These are phyloP conservation scores for Bombus huntii DNA, from an alignment of 1,140 invertebrate species.

Conservation along the genomic window DNA sequence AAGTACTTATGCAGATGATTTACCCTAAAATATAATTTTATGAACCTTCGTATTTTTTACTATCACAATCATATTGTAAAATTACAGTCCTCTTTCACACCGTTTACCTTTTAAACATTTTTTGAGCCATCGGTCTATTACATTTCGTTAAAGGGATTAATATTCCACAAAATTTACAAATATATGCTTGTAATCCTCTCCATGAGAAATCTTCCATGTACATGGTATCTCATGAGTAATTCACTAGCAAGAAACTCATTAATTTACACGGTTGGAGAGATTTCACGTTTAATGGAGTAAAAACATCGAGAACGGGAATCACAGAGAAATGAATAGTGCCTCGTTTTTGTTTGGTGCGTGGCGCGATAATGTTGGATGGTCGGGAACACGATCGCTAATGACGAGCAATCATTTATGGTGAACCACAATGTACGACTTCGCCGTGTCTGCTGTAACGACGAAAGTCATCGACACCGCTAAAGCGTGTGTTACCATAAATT, in stretches of 20 bases:
- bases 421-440: not conserved
- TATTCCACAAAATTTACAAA: not conserved
- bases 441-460: not conserved
- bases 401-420: slow-evolving; percentile 6
- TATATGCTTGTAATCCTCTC: not conserved
- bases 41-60: too few species aligned
- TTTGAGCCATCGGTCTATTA: not conserved
- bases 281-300: slow-evolving; percentile 7
- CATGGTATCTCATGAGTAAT: too few species aligned
- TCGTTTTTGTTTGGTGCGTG: not conserved
- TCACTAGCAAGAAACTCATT: not conserved
- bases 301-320: not conserved
- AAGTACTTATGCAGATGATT: too few species aligned
- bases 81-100: not conserved
- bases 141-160: not conserved
- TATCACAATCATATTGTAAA: too few species aligned
- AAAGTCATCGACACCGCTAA: not conserved
- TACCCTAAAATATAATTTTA: too few species aligned
- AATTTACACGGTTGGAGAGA: not conserved
- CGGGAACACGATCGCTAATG: slow-evolving; percentile 11
- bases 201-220: not conserved
- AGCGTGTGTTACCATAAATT: not conserved
- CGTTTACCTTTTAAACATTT: too few species aligned
- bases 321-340: not conserved
- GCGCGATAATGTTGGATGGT: slow-evolving; percentile 9